phyloP scores from a whole-genome alignment of 2,888 invertebrate species.

The Piscicola geometra region DNA sequence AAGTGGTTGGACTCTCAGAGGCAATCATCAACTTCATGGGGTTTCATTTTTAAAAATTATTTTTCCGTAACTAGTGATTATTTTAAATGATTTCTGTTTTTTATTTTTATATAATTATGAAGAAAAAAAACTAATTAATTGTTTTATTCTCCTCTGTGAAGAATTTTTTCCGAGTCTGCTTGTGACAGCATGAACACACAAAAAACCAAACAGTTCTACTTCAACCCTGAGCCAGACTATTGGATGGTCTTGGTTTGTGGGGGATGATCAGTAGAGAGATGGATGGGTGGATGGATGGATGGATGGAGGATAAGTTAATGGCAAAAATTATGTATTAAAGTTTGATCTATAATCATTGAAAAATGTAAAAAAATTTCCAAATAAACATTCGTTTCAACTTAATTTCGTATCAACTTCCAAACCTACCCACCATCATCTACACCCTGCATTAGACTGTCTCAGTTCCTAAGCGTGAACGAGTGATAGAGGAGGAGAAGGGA shows the following conservation, averaged over 20 bases:
- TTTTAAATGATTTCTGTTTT: background rate
- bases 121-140: no score
- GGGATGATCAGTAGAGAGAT: no score
- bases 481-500: slow-evolving; percentile 55
- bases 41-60: slow-evolving; percentile 58
- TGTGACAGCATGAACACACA: slow-evolving; percentile 83
- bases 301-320: no score
- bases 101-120: background rate
- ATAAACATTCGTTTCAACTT: background rate
- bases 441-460: slow-evolving; percentile 64
- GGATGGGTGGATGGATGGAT: no score
- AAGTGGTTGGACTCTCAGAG: slow-evolving; percentile 87
- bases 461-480: slow-evolving; percentile 60
- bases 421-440: no score
- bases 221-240: slow-evolving; percentile 77
- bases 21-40: slow-evolving; percentile 89
- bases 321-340: no score
- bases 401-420: background rate
- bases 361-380: background rate
- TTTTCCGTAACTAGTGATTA: background rate
- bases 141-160: slow-evolving; percentile 52
- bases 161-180: slow-evolving; percentile 73
- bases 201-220: slow-evolving; percentile 79
- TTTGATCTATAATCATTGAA: background rate
- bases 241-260: slow-evolving; percentile 81